phyloP scores from a whole-genome alignment of 2,797 vertebrate species.

The Sebastes jordani region DNA sequence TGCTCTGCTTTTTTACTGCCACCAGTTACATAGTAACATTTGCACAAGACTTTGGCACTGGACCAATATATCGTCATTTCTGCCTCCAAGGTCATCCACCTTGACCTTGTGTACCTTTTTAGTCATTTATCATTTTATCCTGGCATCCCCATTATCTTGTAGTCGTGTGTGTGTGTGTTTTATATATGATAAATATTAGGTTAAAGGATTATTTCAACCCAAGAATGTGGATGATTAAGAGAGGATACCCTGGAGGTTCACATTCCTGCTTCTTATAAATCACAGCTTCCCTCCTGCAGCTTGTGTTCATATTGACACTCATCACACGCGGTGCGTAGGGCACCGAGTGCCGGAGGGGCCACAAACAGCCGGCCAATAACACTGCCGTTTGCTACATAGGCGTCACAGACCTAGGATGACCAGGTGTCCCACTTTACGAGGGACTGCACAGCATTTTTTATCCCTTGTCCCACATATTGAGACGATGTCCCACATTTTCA shows the following conservation, averaged over 20 bases:
- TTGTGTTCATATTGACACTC: not conserved
- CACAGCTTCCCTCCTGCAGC: not conserved
- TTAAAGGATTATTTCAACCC: not conserved
- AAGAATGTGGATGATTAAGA: not conserved
- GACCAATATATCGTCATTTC: too few species aligned
- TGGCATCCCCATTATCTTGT: not conserved
- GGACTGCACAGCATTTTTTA: too few species aligned
- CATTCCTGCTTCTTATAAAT: not conserved
- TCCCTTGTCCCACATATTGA: too few species aligned
- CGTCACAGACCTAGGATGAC: too few species aligned
- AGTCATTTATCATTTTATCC: not conserved
- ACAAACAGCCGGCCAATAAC: too few species aligned
- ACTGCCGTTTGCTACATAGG: too few species aligned
- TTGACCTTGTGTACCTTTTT: too few species aligned
- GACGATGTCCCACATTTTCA: too few species aligned
- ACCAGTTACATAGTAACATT: not conserved
- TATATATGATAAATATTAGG: not conserved
- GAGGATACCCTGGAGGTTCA: not conserved
- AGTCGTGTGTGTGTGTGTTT: not conserved
- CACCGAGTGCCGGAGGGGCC: too few species aligned
- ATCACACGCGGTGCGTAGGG: too few species aligned
- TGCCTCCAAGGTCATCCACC: too few species aligned
- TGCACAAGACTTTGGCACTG: not conserved
- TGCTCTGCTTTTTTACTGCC: not conserved
- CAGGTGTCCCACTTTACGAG: too few species aligned